Conservation (phyloP, 2,888 invertebrate species). For the Cylloceria caligata region DNA sequence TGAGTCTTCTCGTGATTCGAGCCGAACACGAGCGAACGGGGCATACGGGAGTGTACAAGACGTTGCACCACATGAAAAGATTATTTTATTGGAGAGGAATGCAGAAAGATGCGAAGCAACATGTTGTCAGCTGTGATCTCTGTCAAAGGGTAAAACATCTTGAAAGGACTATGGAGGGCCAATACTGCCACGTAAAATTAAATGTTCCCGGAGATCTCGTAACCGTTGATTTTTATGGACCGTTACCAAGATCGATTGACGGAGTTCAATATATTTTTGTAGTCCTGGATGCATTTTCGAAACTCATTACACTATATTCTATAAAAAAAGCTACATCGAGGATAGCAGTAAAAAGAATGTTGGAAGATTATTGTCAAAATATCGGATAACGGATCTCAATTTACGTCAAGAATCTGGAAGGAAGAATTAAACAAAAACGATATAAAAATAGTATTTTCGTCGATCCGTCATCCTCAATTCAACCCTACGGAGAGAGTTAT, state of each 20-base stretch:
- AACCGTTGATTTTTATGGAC: background rate
- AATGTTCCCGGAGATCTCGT: background rate
- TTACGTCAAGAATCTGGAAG: background rate
- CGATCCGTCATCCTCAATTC: slow-evolving; percentile 1
- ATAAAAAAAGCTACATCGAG: background rate
- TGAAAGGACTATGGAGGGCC: background rate
- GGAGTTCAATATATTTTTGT: slow-evolving; percentile 7
- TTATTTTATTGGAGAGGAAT: background rate
- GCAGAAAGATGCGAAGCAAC: background rate
- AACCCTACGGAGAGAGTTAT: slow-evolving; percentile 6
- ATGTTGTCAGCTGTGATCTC: background rate
- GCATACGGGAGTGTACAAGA: background rate
- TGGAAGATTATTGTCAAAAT: background rate
- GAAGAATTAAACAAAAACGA: background rate
- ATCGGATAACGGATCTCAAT: background rate
- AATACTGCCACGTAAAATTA: background rate
- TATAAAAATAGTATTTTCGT: background rate
- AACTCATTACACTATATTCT: background rate
- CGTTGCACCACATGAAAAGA: background rate
- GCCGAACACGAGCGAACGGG: background rate
- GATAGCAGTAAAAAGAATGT: background rate
- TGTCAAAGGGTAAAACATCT: background rate
- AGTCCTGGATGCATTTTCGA: background rate
- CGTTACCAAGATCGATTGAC: background rate
- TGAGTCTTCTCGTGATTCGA: background rate